These are phyloP conservation scores for Boloria selene DNA, from an alignment of 2,888 invertebrate species.

Conservation along the genomic window DNA sequence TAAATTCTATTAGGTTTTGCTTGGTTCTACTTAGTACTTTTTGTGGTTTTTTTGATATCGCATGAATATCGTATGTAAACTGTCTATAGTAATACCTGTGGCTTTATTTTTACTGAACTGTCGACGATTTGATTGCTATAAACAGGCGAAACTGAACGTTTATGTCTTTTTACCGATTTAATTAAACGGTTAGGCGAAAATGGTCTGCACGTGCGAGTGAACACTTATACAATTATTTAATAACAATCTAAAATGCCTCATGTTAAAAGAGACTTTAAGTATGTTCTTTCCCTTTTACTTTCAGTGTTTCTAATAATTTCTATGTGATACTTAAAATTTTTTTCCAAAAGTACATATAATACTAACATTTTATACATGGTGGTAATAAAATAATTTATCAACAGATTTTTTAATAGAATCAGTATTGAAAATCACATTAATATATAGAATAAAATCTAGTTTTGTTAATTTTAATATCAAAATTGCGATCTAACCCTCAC, in stretches of 20 bases:
- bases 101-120: neutral
- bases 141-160: constrained; percentile 25
- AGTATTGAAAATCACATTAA: neutral
- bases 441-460: constrained; percentile 8
- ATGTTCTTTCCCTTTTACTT: no score
- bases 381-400: neutral
- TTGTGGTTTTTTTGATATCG: no score
- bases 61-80: no score
- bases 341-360: no score
- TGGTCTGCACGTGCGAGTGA: constrained; percentile 7
- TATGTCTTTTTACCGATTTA: constrained; percentile 23
- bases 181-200: constrained; percentile 33
- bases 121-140: constrained; percentile 29
- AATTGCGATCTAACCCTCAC: constrained; percentile 39
- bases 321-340: no score
- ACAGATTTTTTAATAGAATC: neutral
- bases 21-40: no score
- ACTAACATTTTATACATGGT: neutral
- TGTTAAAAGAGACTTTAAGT: constrained; percentile 3
- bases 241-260: constrained; percentile 15
- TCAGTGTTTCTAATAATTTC: no score
- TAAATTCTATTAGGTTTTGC: no score
- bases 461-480: constrained; percentile 39
- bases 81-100: no score
- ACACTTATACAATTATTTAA: constrained; percentile 19